Evolutionary conservation across 2,797 vertebrate species (phyloP), one percentile per base, ranked within the genome.

Genomic region (Pangasius djambal): DNA sequence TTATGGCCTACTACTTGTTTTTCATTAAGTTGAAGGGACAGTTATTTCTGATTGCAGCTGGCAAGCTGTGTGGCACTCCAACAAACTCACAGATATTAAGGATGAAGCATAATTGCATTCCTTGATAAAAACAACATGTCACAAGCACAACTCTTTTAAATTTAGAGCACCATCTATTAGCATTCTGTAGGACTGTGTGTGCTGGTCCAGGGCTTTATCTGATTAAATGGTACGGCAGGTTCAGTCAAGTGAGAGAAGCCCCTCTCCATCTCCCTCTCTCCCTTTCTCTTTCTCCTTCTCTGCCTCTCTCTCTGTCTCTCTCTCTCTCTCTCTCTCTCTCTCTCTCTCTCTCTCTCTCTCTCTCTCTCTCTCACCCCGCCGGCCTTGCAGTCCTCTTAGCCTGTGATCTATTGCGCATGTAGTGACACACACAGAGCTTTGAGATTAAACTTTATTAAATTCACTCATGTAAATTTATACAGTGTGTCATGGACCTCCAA

Each of bases 11-110:
- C 97, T 98, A 97, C 97, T 98, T 99, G 97, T 99, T 99, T 98
- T 99, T 99, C 98, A 99, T 99, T 99, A 98, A 99, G 97, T 98
- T 98, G 97, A 98, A 98, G 97, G 97, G 97, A 98, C 98, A 97
- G 97, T 97, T 98, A 97, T 98, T 99, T 98, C 97, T 98, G 98
- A 98, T 98, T 98, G 98, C 97, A 97, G 96, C 97, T 99, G 98
- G 97, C 98, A 98, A 97, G 97, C 97, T 94, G 95, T 94, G 96
- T 97, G 89, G 96, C 44, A 94, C 95, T 96, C 96, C 98, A 98
- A 98, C 98, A 98, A 98, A 97, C 97, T 97, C 96, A 95, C 97
- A 98, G 97, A 99, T 98, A 98, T 99, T 98, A 98, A 98, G 97
- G 97, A 97, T 97, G 97, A 97, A 97, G 97, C 97, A 97, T 98